Conservation (phyloP, 1,140 invertebrate genomes). For the Sarcophaga bullata region DNA sequence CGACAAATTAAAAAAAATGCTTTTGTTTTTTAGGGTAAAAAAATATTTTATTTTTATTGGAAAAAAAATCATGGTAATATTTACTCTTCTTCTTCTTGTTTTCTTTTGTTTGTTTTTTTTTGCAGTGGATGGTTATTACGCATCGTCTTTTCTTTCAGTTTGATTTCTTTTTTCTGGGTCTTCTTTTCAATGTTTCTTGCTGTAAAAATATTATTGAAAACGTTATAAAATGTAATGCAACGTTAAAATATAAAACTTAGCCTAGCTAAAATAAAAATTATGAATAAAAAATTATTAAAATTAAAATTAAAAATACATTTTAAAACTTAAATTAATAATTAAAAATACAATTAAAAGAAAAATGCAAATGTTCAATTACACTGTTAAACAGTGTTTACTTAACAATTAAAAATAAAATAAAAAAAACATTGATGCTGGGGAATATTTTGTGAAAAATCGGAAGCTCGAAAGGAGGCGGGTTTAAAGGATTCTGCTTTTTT, state of each 20-base stretch:
- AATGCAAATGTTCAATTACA: constrained; percentile 13
- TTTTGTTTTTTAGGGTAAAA: constrained; percentile 3
- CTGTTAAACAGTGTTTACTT: constrained; percentile 26
- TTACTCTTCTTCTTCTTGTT: neutral
- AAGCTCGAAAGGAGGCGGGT: neutral
- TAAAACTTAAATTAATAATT: constrained; percentile 12
- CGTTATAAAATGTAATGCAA: constrained; percentile 25
- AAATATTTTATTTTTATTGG: constrained; percentile 16
- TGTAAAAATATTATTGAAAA: neutral
- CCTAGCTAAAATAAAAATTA: constrained; percentile 8
- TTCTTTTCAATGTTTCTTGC: neutral
- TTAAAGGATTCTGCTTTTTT: neutral
- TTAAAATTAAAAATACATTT: neutral
- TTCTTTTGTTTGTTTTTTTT: neutral
- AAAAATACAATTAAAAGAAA: constrained; percentile 26
- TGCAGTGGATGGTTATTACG: neutral
- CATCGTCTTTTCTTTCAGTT: constrained; percentile 16
- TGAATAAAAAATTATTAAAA: constrained; percentile 22
- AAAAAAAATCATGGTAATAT: neutral
- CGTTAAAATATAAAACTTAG: constrained; percentile 17
- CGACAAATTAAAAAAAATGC: too few relatives aligned
- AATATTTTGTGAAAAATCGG: neutral
- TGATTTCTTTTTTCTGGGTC: neutral
- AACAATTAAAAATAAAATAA: neutral
- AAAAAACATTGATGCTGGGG: neutral